Evolutionary conservation across 2,113 vertebrate species (phyloP), one percentile per base, ranked within the genome.

Genomic region (Delphinapterus leucas): DNA sequence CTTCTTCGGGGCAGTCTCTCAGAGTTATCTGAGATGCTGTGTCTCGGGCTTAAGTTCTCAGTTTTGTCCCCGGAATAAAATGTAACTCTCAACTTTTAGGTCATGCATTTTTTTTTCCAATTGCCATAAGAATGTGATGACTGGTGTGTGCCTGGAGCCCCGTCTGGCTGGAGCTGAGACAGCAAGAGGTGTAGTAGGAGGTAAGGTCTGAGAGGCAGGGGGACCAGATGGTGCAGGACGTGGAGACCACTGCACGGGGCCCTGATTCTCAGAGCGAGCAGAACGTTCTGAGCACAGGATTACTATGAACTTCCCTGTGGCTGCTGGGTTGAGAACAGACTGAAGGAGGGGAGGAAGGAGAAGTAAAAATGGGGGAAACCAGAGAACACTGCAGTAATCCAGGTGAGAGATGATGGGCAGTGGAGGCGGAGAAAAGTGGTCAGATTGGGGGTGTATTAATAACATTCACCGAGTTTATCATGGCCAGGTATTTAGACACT

Each of bases 161-260:
- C 1, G 6, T 3, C 0, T 8, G 41, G 79, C 65, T n/a, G 18
- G 70, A 71, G 77, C 6, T 8, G 23, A 95, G 21, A 2, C 2
- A 20, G 11, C 1, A 25, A 25, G 49, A 61, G 60, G 26, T 33
- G 8, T 1, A 38, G 63, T 18, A 82, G 60, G 47, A 63, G 36
- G 18, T 20, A 60, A 26, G 28, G 61, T 31, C 23, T 20, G 26
- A 41, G 53, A 28, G 28, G 47, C 6, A 18, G 18, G 14, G 8
- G 8, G 1, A 10, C 47, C 23, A 74, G 12, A 13, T 0, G 0
- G 0, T 14, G 5, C 5, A 49, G 49, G 49, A 13, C 8, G 2
- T 8, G n/a, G 38, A 58, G 49, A 5, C 6, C 4, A 14, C 67
- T 20, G 3, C 61, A 33, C 6, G 36, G 10, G 17, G 25, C 53